Percentiles rank a stretch among this genome's conserved stretches.
phyloP scores from a whole-genome alignment of 2,113 vertebrate genomes.

The Apeltes quadracus region DNA sequence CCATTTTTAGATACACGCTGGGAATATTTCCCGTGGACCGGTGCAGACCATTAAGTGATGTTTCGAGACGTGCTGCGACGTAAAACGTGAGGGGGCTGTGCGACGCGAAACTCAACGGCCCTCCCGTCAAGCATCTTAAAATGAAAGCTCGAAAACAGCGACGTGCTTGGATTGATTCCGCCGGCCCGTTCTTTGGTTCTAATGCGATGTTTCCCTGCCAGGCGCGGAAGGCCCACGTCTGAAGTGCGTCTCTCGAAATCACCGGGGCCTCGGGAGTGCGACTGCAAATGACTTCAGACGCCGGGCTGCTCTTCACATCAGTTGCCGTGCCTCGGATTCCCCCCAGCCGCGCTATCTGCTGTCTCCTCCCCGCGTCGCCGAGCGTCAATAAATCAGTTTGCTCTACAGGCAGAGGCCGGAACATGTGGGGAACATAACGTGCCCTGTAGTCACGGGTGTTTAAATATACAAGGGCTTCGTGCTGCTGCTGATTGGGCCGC shows the following conservation, averaged over 20 bases:
- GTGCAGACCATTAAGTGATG: constrained; percentile 47
- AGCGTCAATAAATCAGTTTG: constrained; percentile 77
- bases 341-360: constrained; percentile 65
- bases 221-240: constrained; percentile 62
- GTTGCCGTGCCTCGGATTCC: constrained; percentile 66
- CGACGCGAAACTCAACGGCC: constrained; percentile 49
- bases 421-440: constrained; percentile 77
- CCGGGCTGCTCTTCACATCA: constrained; percentile 80
- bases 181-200: constrained; percentile 64
- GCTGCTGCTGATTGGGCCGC: constrained; percentile 66
- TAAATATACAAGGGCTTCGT: constrained; percentile 65
- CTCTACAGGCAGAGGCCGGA: constrained; percentile 60
- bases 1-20: constrained; percentile 58
- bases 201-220: constrained; percentile 67
- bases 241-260: constrained; percentile 78
- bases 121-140: constrained; percentile 42
- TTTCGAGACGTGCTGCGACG: constrained; percentile 48
- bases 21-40: constrained; percentile 10
- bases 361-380: constrained; percentile 67
- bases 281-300: constrained; percentile 72
- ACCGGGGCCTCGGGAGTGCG: constrained; percentile 61
- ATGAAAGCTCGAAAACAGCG: constrained; percentile 62
- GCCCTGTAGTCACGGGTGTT: constrained; percentile 71
- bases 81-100: constrained; percentile 27
- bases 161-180: constrained; percentile 63